Evolutionary conservation across 1,140 invertebrate genomes (phyloP), one percentile per base, ranked within the genome.

Genomic region (Mizuhopecten yessoensis): DNA sequence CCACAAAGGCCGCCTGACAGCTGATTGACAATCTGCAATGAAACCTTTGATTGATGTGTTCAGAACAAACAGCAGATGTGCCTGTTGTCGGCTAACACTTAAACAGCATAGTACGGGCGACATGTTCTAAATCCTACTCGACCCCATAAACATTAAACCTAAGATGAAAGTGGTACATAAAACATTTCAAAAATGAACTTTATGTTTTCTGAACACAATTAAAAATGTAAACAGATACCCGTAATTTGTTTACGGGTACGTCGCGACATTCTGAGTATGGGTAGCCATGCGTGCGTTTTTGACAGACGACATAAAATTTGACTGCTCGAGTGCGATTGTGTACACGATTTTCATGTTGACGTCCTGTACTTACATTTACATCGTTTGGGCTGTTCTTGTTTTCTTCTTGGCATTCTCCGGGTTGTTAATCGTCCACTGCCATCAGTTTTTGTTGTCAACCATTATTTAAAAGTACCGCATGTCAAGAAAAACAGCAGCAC

Each of bases 361-460:
- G 57, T 29, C 45, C 86, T 87, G 17, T 89, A 97, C 97, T 97
- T 97, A 97, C 97, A 97, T 97, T 97, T 97, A 96, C 97, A 97
- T 93, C 97, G 96, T 96, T 97, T 97, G 34, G 97, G 97, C 94
- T 97, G 97, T 95, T 97, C 97, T 96, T 97, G 97, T 96, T 97
- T 97, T 93, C 97, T 96, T 94, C 97, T 97, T 93, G 97, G 97
- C 97, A 97, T 97, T 94, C 90, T 94, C 90, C 93, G 89, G 94
- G 91, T 94, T 92, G 91, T 90, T 91, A 93, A 92, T 86, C 89
- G 91, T 92, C 90, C 89, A 45, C 75, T 91, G 89, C 91, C 92
- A 91, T 92, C 88, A 90, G 86, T 92, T 90, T 89, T 86, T 87
- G 93, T 87, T 91, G 88, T 89, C 91, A 93, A 86, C 89, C 87